phyloP scores from a whole-genome alignment of 2,113 vertebrate species.

The Ochotona princeps region DNA sequence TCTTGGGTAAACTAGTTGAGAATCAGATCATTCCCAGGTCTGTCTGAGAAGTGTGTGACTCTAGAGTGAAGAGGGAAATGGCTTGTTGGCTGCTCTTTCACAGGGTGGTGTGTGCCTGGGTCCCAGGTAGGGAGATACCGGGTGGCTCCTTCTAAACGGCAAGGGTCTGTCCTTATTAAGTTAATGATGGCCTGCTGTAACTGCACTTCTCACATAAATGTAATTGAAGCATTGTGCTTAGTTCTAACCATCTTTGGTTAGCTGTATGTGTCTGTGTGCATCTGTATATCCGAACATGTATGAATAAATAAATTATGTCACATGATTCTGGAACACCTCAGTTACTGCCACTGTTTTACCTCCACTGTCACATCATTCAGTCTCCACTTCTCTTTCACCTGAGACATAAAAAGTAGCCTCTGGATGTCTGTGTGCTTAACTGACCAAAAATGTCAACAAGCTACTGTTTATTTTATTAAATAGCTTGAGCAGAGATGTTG shows the following conservation, averaged over 20 bases:
- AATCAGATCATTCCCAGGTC: constrained; percentile 65
- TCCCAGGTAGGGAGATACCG: not conserved
- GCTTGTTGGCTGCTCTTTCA: not conserved
- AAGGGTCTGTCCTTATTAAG: not conserved
- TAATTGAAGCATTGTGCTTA: not conserved
- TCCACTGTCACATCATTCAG: not conserved
- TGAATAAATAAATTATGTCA: not conserved
- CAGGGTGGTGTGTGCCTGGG: not conserved
- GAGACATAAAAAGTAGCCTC: constrained; percentile 8
- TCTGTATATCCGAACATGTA: not conserved
- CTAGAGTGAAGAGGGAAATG: constrained; percentile 74
- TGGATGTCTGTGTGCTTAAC: constrained; percentile 39
- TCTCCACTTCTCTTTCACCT: not conserved
- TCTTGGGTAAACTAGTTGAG: constrained; percentile 68
- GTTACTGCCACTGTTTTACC: not conserved
- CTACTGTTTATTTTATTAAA: constrained; percentile 76
- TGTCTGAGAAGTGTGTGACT: constrained; percentile 68
- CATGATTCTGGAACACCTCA: constrained; percentile 13
- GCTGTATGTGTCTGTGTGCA: rapidly evolving
- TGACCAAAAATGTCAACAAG: constrained; percentile 64
- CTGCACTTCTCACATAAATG: not conserved
- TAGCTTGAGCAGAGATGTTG: constrained; percentile 66
- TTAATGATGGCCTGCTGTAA: not conserved
- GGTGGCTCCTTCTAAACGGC: not conserved
- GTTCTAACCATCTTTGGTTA: not conserved